Percentiles rank a stretch among this genome's conserved stretches.
Conservation (phyloP, 2,113 vertebrate species). For the Prinia subflava region DNA sequence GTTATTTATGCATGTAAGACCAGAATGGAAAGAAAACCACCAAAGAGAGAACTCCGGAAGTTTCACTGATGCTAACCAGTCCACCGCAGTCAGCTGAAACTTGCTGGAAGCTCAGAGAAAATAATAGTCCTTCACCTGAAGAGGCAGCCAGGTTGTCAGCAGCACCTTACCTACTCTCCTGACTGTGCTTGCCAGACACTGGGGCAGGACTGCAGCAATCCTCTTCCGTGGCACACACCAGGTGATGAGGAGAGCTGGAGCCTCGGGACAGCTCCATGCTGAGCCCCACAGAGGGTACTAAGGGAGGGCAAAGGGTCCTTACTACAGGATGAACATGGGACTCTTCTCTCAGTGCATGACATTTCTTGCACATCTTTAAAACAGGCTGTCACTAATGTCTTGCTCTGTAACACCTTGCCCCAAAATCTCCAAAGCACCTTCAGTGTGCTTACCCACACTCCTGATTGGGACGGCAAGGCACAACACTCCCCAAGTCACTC, state of each 20-base stretch:
- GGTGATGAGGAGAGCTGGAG: not conserved
- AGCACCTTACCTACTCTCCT: not conserved
- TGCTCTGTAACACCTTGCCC: rapidly evolving
- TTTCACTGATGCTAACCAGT: not conserved
- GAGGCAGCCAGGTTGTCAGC: not conserved
- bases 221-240: not conserved
- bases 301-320: not conserved
- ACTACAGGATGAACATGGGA: not conserved
- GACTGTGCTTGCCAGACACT: rapidly evolving
- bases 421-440: not conserved
- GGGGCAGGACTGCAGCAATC: rapidly evolving
- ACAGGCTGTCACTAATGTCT: not conserved
- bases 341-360: not conserved
- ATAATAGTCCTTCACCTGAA: not conserved
- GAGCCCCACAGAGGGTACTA: not conserved
- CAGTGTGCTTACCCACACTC: not conserved
- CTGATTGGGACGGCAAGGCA: not conserved
- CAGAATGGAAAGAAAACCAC: not conserved
- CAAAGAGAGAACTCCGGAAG: not conserved
- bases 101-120: not conserved
- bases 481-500: not conserved
- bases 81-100: not conserved
- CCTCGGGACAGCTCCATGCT: rapidly evolving
- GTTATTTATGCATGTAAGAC: not conserved
- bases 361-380: not conserved